Evolutionary conservation across 1,140 invertebrate species (phyloP), one percentile per base, ranked within the genome.

Genomic region (Euura lappo): DNA sequence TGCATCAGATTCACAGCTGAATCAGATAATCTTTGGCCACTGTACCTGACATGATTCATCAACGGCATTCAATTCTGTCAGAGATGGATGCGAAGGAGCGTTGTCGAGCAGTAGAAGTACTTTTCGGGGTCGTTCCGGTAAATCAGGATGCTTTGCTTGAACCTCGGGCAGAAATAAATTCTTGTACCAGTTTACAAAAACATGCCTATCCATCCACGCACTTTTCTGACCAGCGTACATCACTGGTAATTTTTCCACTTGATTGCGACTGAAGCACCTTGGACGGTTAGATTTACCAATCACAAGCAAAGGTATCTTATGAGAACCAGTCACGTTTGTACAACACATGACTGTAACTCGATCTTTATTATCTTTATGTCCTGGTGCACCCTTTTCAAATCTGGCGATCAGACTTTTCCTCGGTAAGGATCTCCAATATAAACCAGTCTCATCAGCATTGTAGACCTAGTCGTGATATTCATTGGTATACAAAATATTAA

Each of bases 311-410:
- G 76, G 77, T 10, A 78, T 70, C 72, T 75, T 76, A 68, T 80
- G 78, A 11, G 78, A 71, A 42, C 76, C 78, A 46, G 68, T 74
- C 2, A 76, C 78, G 65, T 80, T 78, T 7, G 77, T 75, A 71
- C 79, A 81, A 0, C 83, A 72, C 60, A 87, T 69, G 45, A 83
- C 77, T 44, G 84, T 87, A 2, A 87, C 72, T 75, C 85, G 79
- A 10, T 79, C 76, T 72, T 83, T 81, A 28, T 45, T 65, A 3
- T 44, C 43, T 70, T 83, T 83, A 11, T 67, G 66, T 10, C 76
- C 79, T 47, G 74, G 75, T 4, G 74, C 75, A 46, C 72, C n/a
- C 44, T 46, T 75, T 75, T 79, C 76, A 43, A 65, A 51, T 5
- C 66, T 44, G 6, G 71, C 72, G 5, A 69, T 74, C n/a, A 76